Percentiles rank a stretch among this genome's conserved stretches.
phyloP scores from a whole-genome alignment of 2,888 invertebrate species.

The Perithous albicinctus region DNA sequence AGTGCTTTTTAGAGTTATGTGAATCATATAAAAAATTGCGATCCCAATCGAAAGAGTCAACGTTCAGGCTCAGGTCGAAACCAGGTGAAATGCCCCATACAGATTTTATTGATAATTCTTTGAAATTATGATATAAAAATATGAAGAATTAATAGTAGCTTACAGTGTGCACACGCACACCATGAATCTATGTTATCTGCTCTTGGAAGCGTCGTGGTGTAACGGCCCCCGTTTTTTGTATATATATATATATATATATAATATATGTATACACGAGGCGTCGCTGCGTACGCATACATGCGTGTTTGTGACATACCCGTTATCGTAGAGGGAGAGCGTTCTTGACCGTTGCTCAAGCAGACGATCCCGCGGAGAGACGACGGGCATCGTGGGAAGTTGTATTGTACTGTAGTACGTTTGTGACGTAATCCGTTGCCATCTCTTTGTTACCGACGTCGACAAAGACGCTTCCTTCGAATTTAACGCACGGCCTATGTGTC shows the following conservation, averaged over 20 bases:
- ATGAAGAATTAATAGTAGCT: too few relatives aligned
- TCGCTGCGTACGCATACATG: neutral
- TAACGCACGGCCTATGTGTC: neutral
- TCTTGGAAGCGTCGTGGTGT: neutral
- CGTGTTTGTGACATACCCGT: neutral
- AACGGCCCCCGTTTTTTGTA: neutral
- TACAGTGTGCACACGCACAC: too few relatives aligned
- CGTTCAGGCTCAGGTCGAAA: too few relatives aligned
- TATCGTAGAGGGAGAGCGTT: constrained; percentile 22
- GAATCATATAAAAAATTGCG: too few relatives aligned
- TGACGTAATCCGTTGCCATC: constrained; percentile 7
- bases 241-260: neutral
- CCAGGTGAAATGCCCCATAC: too few relatives aligned
- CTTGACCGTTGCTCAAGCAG: constrained; percentile 19
- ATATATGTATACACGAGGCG: neutral
- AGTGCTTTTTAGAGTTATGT: too few relatives aligned
- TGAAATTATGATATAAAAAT: too few relatives aligned
- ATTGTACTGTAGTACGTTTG: constrained; percentile 1
- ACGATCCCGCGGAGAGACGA: neutral
- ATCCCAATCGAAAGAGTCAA: too few relatives aligned
- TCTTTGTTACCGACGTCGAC: constrained; percentile 7
- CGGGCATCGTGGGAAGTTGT: neutral
- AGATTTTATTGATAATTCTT: too few relatives aligned
- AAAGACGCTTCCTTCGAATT: constrained; percentile 3
- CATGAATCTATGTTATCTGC: neutral